Evolutionary conservation across 1,140 invertebrate genomes (phyloP).

Genomic region (Pectinophora gossypiella): DNA sequence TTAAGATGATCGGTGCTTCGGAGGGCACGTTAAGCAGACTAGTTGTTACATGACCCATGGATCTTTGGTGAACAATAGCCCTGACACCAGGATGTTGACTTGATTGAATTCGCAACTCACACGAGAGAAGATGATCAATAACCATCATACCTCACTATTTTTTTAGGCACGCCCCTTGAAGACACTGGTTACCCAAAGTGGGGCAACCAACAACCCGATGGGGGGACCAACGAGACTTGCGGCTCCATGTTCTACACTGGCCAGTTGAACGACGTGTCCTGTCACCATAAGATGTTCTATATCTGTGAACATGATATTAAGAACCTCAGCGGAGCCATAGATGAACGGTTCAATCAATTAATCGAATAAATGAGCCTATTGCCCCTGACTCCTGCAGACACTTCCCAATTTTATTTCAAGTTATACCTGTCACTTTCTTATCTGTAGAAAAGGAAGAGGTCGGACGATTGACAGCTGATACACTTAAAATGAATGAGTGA

Average conservation of each 20-base stretch:
- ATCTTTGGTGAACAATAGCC: too few species aligned
- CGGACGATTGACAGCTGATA: too few species aligned
- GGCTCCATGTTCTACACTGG: conserved; percentile 59
- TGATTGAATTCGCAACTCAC: neutral
- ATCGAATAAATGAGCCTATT: too few species aligned
- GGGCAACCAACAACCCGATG: conserved; percentile 32
- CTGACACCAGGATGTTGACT: neutral
- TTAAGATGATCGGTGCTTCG: too few species aligned
- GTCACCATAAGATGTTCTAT: conserved; percentile 38
- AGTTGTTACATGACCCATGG: too few species aligned
- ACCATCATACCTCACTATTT: neutral
- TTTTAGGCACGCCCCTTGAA: neutral
- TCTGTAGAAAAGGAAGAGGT: too few species aligned
- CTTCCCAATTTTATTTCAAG: too few species aligned
- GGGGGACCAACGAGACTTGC: conserved; percentile 11
- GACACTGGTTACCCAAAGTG: conserved; percentile 42
- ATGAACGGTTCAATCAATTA: neutral
- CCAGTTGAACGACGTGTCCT: conserved; percentile 45
- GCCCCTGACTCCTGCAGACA: too few species aligned
- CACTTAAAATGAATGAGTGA: too few species aligned
- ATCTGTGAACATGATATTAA: conserved; percentile 57
- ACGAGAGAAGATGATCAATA: neutral
- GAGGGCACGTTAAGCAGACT: too few species aligned
- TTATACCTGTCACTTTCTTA: too few species aligned
- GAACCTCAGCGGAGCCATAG: neutral